Conservation (phyloP, 2,797 vertebrate genomes). For the Pogonophryne albipinna region DNA sequence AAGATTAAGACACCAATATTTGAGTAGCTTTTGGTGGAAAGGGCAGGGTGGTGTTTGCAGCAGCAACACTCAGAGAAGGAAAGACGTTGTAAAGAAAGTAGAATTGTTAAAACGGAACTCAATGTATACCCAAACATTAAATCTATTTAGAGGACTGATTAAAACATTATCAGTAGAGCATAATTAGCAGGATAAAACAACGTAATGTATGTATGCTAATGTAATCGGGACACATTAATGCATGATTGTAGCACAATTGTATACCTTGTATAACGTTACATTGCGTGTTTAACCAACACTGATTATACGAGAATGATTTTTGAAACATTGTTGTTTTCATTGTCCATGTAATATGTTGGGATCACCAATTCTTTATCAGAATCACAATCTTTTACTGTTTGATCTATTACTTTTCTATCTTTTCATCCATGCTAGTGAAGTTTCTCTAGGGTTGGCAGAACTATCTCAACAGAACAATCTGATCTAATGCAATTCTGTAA, state of each 20-base stretch:
- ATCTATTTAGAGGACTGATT: background rate
- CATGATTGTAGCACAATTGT: background rate
- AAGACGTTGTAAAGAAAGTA: background rate
- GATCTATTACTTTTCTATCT: no score
- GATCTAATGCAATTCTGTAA: background rate
- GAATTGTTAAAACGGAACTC: background rate
- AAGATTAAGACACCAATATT: slow-evolving; percentile 19
- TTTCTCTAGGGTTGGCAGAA: background rate
- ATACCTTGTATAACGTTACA: background rate
- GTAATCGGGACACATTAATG: background rate
- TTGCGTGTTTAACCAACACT: background rate
- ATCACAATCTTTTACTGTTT: no score
- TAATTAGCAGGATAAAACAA: background rate
- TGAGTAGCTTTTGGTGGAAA: background rate
- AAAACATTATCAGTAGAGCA: background rate
- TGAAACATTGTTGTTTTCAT: background rate
- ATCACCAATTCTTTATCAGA: no score
- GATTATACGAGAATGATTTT: background rate
- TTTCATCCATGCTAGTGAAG: no score
- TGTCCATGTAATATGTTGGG: no score
- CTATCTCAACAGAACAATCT: background rate
- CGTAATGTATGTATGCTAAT: background rate
- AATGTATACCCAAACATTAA: background rate
- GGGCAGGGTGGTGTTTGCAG: background rate
- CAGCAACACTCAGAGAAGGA: background rate